Conservation (phyloP, 1,140 invertebrate genomes). For the Ganaspis sp. region DNA sequence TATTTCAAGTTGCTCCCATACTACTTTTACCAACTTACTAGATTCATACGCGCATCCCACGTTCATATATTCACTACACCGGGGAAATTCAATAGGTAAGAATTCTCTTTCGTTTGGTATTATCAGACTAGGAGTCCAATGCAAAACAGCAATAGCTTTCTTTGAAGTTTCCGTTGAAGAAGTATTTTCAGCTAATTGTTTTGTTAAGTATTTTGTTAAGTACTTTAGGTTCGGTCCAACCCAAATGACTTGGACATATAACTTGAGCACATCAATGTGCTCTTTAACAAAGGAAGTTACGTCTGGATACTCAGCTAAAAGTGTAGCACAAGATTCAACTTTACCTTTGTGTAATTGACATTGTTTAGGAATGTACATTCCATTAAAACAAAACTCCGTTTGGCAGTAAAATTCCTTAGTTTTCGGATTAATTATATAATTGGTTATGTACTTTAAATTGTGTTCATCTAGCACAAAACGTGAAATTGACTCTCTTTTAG, state of each 20-base stretch:
- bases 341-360: constrained; percentile 69
- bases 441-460: constrained; percentile 49
- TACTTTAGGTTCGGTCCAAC: constrained; percentile 78
- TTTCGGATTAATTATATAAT: constrained; percentile 45
- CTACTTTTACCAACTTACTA: constrained; percentile 82
- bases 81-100: constrained; percentile 76
- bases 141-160: constrained; percentile 78
- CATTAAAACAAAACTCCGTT: constrained; percentile 75
- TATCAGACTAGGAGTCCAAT: constrained; percentile 82
- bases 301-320: constrained; percentile 78
- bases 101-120: constrained; percentile 77
- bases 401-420: constrained; percentile 72
- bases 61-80: constrained; percentile 72
- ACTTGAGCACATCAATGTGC: constrained; percentile 77
- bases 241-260: constrained; percentile 81
- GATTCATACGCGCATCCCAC: constrained; percentile 80
- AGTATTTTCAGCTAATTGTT: constrained; percentile 37
- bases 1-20: constrained; percentile 78
- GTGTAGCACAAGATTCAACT: constrained; percentile 75
- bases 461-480: constrained; percentile 73
- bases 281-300: constrained; percentile 76
- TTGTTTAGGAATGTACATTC: constrained; percentile 78
- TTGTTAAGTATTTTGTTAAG: constrained; percentile 73
- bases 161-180: constrained; percentile 66
- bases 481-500: constrained; percentile 65